Evolutionary conservation across 2,797 vertebrate genomes (phyloP), one percentile per base, ranked within the genome.

Genomic region (Ptychobarbus kaznakovi): DNA sequence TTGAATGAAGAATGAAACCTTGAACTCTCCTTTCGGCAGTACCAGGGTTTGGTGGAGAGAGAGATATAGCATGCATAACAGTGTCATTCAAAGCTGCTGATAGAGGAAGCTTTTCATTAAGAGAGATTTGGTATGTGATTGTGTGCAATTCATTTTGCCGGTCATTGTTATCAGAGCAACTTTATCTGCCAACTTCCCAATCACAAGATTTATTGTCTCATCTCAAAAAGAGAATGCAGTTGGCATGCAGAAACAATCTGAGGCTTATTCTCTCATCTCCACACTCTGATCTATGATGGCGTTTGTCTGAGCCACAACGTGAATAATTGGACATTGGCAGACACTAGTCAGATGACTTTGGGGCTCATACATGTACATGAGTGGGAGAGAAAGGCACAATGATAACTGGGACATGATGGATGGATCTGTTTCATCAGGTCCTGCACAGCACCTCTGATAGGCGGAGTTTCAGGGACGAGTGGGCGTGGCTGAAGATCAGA

Each of bases 1-100:
- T 82, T 90, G 90, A 92, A 53, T 32, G 81, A 87, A 82, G 90
- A 88, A 92, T 83, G 84, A 91, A 92, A 91, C 91, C 92, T 92
- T 93, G 90, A 92, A 92, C 90, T 90, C 86, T 82, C 89, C 90
- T 91, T 90, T 82, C 81, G 66, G 90, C 68, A 84, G 89, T 82
- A 22, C n/a, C 9, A 40, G 38, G 51, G 16, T 12, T 80, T 74
- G 66, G 85, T 10, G 11, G 38, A 49, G n/a, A 38, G 42, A 2
- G 61, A 75, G 15, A 22, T 22, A 38, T 28, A 79, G 66, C 58
- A 25, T 10, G 20, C 32, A 18, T 53, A 66, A 44, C 68, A 38
- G 74, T 76, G 49, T 81, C 65, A 77, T 85, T 75, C 53, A 46
- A 61, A 77, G 69, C 46, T 58, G 44, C 84, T 74, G 74, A 86